Conservation (phyloP, 2,797 vertebrate species). For the Harpagifer antarcticus region DNA sequence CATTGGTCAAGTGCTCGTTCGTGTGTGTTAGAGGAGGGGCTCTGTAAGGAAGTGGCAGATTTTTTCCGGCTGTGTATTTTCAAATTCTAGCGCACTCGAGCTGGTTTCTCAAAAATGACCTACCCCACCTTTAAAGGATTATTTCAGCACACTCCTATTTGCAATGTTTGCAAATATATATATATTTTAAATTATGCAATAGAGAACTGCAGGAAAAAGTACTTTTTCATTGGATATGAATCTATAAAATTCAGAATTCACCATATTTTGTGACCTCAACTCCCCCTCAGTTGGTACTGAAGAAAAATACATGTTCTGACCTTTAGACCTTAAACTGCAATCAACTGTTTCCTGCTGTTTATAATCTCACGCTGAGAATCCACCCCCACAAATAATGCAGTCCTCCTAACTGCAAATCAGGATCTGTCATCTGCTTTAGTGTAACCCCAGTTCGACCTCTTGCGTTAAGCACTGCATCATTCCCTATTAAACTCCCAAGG, state of each 20-base stretch:
- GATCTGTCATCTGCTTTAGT: not conserved
- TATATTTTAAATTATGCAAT: not conserved
- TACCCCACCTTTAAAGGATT: not conserved
- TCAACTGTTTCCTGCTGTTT: not conserved
- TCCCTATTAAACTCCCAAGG: not conserved
- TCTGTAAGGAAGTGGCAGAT: too few relatives aligned
- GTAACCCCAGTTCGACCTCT: not conserved
- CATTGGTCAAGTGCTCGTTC: too few relatives aligned
- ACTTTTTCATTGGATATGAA: not conserved
- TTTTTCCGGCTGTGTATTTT: too few relatives aligned
- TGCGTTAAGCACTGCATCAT: not conserved
- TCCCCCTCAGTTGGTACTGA: not conserved
- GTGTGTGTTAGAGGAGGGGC: too few relatives aligned
- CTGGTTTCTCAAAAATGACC: too few relatives aligned
- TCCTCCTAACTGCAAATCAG: not conserved
- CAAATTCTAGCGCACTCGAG: too few relatives aligned
- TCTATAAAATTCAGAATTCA: not conserved
- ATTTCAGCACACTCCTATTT: not conserved
- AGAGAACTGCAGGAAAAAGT: not conserved
- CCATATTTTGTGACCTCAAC: not conserved
- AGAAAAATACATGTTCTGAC: conserved; percentile 1
- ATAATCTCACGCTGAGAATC: not conserved
- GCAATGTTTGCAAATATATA: not conserved
- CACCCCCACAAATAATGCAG: not conserved
- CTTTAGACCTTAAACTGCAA: conserved; percentile 14